These are phyloP conservation scores for Drosophila varians DNA, from an alignment of 1,140 invertebrate species.

Conservation along the genomic window DNA sequence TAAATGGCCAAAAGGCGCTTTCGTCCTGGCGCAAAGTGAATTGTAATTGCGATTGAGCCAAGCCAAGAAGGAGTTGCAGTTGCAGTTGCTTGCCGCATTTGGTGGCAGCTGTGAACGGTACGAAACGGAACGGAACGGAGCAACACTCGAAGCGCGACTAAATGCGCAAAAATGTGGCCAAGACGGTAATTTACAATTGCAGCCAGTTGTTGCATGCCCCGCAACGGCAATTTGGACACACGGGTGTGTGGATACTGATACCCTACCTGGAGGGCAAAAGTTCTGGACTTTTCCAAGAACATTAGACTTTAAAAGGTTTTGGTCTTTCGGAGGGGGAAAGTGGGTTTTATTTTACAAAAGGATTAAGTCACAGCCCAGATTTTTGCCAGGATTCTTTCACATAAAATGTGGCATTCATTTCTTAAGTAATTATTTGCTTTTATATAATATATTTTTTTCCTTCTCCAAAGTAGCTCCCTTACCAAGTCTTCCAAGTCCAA, in stretches of 20 bases:
- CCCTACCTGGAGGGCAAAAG: conserved; percentile 55
- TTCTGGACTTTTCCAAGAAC: conserved; percentile 16
- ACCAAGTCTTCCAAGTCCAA: conserved; percentile 4
- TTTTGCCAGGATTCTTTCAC: too few species aligned
- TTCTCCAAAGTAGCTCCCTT: conserved; percentile 13
- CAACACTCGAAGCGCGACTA: conserved; percentile 80
- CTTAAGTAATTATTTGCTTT: too few species aligned
- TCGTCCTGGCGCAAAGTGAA: conserved; percentile 80
- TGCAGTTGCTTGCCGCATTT: not conserved
- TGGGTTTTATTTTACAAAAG: not conserved
- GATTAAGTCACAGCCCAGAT: not conserved
- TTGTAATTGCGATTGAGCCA: conserved; percentile 70
- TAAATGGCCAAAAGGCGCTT: conserved; percentile 67
- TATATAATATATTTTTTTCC: not conserved
- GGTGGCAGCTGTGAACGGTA: conserved; percentile 64
- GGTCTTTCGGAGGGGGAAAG: not conserved
- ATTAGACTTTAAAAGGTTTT: conserved; percentile 9
- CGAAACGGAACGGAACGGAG: conserved; percentile 36
- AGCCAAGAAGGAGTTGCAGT: conserved; percentile 11
- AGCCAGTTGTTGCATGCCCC: conserved; percentile 48
- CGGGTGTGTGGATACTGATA: conserved; percentile 20
- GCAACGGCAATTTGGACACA: conserved; percentile 28
- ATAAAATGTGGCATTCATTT: too few species aligned
- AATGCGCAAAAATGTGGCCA: conserved; percentile 81
- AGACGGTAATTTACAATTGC: conserved; percentile 81